Percentiles rank a stretch among this genome's conserved stretches.
phyloP scores from a whole-genome alignment of 2,888 invertebrate genomes.

The Amaurobius ferox region DNA sequence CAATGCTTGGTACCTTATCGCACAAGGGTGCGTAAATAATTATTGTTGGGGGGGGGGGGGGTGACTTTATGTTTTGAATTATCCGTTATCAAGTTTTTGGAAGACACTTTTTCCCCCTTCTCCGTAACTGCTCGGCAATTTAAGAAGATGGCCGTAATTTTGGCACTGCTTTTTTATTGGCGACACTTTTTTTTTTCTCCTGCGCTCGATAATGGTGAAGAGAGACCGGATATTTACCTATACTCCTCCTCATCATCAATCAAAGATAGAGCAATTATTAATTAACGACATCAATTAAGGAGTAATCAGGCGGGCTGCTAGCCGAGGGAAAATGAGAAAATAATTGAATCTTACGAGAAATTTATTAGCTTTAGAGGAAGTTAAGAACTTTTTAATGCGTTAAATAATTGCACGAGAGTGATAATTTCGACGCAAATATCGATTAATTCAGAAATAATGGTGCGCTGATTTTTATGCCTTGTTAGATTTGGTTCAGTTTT shows the following conservation, averaged over 20 bases:
- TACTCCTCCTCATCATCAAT: slow-evolving; percentile 3
- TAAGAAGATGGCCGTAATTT: slow-evolving; percentile 37
- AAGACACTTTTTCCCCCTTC: not conserved
- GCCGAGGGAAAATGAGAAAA: slow-evolving; percentile 6
- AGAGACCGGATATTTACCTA: slow-evolving; percentile 13
- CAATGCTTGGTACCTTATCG: slow-evolving; percentile 35
- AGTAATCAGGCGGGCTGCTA: slow-evolving; percentile 7
- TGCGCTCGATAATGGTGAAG: not conserved
- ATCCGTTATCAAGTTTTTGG: slow-evolving; percentile 19
- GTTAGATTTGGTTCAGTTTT: not conserved
- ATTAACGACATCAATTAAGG: slow-evolving; percentile 18
- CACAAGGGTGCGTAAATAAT: slow-evolving; percentile 31
- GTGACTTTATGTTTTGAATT: slow-evolving; percentile 37
- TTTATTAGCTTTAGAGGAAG: slow-evolving; percentile 12
- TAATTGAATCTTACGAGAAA: slow-evolving; percentile 16
- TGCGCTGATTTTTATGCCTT: slow-evolving; percentile 5
- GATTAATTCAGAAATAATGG: slow-evolving; percentile 16
- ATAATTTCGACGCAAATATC: slow-evolving; percentile 10
- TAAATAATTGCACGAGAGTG: slow-evolving; percentile 14
- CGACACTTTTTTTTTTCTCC: not conserved
- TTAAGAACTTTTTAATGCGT: slow-evolving; percentile 18
- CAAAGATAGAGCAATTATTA: slow-evolving; percentile 18
- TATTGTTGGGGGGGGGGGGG: slow-evolving; percentile 9
- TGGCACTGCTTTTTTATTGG: slow-evolving; percentile 8
- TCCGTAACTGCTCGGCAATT: slow-evolving; percentile 23